Percentiles rank a stretch among this genome's conserved stretches.
phyloP scores from a whole-genome alignment of 1,140 invertebrate genomes.

The Ips nitidus region DNA sequence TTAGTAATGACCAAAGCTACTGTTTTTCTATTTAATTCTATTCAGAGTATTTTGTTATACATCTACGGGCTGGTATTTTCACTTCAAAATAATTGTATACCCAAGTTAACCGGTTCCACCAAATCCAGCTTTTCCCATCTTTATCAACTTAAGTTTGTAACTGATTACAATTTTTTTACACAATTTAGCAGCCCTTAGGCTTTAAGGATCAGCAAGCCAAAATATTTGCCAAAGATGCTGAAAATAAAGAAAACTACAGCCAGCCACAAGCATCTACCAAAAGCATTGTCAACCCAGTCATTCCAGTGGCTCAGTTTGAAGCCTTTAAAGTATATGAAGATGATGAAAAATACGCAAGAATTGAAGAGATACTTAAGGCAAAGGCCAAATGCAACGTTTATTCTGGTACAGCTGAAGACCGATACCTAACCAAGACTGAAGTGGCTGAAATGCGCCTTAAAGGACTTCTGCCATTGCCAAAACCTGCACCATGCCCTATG shows the following conservation, averaged over 20 bases:
- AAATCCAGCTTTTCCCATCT: no score
- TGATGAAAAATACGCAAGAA: constrained; percentile 52
- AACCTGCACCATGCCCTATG: constrained; percentile 48
- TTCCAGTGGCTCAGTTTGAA: constrained; percentile 67
- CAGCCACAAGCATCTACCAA: constrained; percentile 41
- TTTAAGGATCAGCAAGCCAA: no score
- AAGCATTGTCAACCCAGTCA: constrained; percentile 47
- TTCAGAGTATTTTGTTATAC: no score
- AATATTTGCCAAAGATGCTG: neutral
- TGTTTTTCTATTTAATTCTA: no score
- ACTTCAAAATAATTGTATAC: no score
- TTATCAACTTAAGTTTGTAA: no score
- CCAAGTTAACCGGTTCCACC: no score
- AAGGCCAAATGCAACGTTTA: constrained; percentile 40
- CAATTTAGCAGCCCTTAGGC: no score
- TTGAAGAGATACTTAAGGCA: constrained; percentile 45
- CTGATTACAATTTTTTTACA: no score
- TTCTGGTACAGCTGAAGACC: constrained; percentile 41
- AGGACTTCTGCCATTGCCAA: constrained; percentile 24
- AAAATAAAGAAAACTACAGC: constrained; percentile 40
- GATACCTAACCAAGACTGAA: constrained; percentile 41
- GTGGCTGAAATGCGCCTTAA: constrained; percentile 38
- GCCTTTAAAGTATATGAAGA: constrained; percentile 74
- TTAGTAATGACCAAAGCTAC: no score
- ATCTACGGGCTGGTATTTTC: no score